phyloP scores from a whole-genome alignment of 2,888 invertebrate species.

The Pseudoips prasinana region DNA sequence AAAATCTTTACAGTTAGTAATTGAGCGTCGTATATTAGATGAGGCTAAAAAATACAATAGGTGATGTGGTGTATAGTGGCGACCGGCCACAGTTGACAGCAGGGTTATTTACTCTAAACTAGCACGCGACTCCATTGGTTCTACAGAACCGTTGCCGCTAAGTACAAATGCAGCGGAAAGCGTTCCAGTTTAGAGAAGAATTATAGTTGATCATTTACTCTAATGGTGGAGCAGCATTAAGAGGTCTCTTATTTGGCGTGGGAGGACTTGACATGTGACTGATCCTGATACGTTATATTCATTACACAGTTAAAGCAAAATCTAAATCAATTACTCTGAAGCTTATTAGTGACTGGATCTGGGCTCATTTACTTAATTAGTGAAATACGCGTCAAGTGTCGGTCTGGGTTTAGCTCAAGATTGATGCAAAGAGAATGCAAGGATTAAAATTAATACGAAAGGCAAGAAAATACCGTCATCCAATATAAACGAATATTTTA shows the following conservation, averaged over 20 bases:
- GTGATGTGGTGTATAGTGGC: constrained; percentile 32
- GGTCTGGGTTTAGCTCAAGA: background rate
- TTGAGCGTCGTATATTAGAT: constrained; percentile 30
- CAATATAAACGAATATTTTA: too few species aligned
- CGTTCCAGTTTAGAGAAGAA: too few species aligned
- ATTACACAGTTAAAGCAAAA: constrained; percentile 33
- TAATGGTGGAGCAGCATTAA: constrained; percentile 43
- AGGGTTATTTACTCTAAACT: too few species aligned
- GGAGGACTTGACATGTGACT: constrained; percentile 70
- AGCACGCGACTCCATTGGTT: too few species aligned
- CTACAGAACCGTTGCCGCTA: too few species aligned
- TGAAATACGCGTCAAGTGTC: constrained; percentile 8
- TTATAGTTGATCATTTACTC: constrained; percentile 50
- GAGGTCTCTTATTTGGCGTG: constrained; percentile 54
- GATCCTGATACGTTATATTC: constrained; percentile 45
- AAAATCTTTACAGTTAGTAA: constrained; percentile 33
- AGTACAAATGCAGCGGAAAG: too few species aligned
- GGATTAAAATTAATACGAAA: too few species aligned
- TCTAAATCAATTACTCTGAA: constrained; percentile 38
- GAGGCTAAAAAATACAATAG: constrained; percentile 46
- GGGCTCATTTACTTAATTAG: constrained; percentile 46
- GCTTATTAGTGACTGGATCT: constrained; percentile 56
- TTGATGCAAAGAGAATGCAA: too few species aligned
- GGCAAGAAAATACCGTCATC: too few species aligned
- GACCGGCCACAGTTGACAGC: too few species aligned